Evolutionary conservation across 2,888 invertebrate species (phyloP), one percentile per base, ranked within the genome.

Genomic region (Drosophila flavopinicola): DNA sequence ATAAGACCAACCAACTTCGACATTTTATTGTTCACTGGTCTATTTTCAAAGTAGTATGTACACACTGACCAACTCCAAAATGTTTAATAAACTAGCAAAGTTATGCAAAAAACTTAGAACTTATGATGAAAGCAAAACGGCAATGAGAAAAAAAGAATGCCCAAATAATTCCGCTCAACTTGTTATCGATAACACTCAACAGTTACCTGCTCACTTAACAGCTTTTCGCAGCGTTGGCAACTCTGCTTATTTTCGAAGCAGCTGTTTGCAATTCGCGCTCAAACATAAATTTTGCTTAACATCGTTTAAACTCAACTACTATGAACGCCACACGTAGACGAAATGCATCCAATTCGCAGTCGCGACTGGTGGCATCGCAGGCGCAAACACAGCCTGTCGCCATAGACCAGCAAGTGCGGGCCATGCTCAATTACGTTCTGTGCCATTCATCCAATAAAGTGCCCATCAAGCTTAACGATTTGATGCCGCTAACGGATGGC

Each of bases 401-500:
- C 3, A 13, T 67, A 3, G 72, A 75, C 32, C 39, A 57, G 1
- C 61, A 67, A 42, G 69, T 69, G 7, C 63, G 61, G 1, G 42
- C 44, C 1, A 35, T 80, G 3, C 7, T 85, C 4, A 80, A 84
- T 29, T 86, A 54, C 23, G 54, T 83, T 10, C 30, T 83, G 3
- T 63, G 75, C 7, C 75, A 82, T 41, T 63, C 61, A 0, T 68
- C 78, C 3, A 64, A 72, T 7, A 66, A 75, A 44, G 25, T 68
- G 6, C 73, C 82, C 0, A 66, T 83, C 0, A 83, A 85, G 49
- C 35, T 53, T 3, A 69, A 35, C 20, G 85, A 83, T 20, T 30
- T 83, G 9, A 2, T 39, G 6, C 2, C 47, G 0, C 17, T 66
- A 4, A 27, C 30, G 1, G 70, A 61, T 10, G 41, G 39, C 15